These are phyloP conservation scores for Pardalotus punctatus DNA, from an alignment of 2,113 vertebrate genomes.

Conservation along the genomic window DNA sequence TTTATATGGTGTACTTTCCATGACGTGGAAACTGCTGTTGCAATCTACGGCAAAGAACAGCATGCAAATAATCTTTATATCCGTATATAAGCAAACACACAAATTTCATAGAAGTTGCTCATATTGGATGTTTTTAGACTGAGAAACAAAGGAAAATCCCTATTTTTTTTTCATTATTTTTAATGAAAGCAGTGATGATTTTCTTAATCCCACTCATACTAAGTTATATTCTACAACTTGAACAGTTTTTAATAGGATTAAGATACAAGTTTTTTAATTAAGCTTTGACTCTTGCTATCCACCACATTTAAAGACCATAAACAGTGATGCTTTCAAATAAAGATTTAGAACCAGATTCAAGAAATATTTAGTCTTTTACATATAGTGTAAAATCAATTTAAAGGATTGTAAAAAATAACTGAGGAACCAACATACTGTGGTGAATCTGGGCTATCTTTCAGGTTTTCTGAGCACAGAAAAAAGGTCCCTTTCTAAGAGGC, in stretches of 20 bases:
- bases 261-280: background rate
- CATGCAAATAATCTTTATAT: background rate
- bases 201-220: background rate
- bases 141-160: background rate
- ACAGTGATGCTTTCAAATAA: background rate
- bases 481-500: background rate
- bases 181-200: background rate
- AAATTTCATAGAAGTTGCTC: background rate
- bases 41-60: background rate
- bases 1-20: background rate
- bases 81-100: background rate
- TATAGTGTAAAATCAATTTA: background rate
- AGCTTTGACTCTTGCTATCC: background rate
- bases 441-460: background rate
- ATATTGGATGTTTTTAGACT: background rate
- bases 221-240: background rate
- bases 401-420: background rate
- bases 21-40: background rate
- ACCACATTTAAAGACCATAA: background rate
- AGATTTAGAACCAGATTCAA: background rate
- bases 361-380: background rate
- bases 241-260: background rate
- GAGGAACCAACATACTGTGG: background rate
- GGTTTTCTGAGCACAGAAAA: background rate
- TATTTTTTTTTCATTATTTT: background rate